phyloP scores from a whole-genome alignment of 2,797 vertebrate genomes.

The Hemitrygon akajei region DNA sequence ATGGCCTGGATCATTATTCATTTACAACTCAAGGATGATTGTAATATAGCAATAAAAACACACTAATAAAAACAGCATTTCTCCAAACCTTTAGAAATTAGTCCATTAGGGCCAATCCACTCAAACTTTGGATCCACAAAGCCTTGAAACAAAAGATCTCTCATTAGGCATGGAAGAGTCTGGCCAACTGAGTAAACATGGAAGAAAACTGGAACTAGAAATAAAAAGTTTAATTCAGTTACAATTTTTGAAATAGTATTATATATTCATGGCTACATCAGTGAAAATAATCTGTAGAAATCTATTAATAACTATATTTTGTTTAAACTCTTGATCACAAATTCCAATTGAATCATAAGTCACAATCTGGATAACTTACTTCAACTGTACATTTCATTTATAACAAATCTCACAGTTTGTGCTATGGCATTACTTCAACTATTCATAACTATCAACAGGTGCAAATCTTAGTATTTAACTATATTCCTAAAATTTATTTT shows the following conservation, averaged over 20 bases:
- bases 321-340: no score
- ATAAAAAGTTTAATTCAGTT: constrained; percentile 10
- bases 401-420: no score
- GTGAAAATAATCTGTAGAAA: neutral
- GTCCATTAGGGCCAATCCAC: constrained; percentile 33
- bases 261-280: neutral
- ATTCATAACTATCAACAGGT: no score
- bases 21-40: neutral
- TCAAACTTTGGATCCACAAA: constrained; percentile 30
- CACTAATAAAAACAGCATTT: neutral
- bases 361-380: neutral
- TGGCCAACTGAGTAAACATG: constrained; percentile 32
- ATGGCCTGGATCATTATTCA: neutral
- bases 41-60: neutral
- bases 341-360: neutral
- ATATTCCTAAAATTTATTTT: no score
- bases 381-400: no score
- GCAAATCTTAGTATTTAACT: no score
- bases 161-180: constrained; percentile 19
- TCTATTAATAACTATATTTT: neutral
- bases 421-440: no score
- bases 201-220: constrained; percentile 36
- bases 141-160: constrained; percentile 13
- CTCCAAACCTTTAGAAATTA: constrained; percentile 21
- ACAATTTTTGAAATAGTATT: neutral